Evolutionary conservation across 2,797 vertebrate genomes (phyloP).

Genomic region (Hirundo rustica): DNA sequence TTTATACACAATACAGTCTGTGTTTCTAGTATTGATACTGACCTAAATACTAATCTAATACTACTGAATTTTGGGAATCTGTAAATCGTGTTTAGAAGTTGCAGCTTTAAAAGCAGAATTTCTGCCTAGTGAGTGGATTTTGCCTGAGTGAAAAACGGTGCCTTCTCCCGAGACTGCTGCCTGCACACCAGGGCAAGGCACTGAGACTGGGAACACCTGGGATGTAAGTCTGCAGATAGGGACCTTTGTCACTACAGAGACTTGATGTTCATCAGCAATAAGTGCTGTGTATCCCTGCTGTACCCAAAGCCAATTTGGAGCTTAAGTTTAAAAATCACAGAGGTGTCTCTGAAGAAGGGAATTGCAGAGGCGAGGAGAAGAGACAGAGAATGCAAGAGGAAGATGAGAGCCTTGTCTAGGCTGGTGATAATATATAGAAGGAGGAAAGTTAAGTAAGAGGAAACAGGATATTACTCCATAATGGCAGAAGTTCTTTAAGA

Average conservation of each 20-base stretch:
- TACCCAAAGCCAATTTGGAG: background rate
- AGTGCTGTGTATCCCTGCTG: background rate
- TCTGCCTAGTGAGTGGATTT: background rate
- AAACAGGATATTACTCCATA: background rate
- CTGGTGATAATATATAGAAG: background rate
- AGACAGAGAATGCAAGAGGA: background rate
- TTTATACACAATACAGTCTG: background rate
- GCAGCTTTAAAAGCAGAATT: background rate
- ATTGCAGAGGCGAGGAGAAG: accelerated
- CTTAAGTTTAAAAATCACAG: background rate
- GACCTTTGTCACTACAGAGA: background rate
- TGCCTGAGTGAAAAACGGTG: background rate
- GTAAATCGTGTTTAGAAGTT: accelerated
- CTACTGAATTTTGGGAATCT: background rate
- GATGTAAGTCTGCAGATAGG: background rate
- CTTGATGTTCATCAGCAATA: background rate
- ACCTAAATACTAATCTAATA: background rate
- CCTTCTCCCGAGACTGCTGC: accelerated
- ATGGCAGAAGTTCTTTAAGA: background rate
- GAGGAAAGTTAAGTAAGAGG: background rate
- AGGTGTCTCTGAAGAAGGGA: background rate
- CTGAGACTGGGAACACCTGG: accelerated
- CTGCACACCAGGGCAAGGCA: accelerated
- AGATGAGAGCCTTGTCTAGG: background rate
- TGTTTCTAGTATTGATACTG: background rate